phyloP scores from a whole-genome alignment of 2,113 vertebrate genomes.

The Perccottus glenii region DNA sequence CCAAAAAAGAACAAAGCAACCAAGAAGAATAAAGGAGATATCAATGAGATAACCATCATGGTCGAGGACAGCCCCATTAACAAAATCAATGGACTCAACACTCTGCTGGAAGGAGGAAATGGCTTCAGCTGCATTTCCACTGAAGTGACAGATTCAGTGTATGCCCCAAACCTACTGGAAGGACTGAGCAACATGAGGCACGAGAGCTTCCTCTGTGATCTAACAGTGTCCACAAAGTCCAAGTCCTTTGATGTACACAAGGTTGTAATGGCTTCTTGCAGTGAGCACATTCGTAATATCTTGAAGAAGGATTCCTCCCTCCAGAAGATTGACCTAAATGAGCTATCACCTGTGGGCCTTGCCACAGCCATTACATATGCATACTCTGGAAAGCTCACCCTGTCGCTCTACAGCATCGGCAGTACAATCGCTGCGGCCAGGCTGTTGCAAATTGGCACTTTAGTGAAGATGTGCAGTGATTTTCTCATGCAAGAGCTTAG shows the following conservation, averaged over 20 bases:
- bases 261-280: constrained; percentile 96
- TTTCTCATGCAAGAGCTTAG: constrained; percentile 94
- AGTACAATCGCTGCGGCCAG: constrained; percentile 93
- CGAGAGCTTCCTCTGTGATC: constrained; percentile 94
- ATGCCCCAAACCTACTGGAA: constrained; percentile 92
- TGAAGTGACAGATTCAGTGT: constrained; percentile 88
- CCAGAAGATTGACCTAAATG: constrained; percentile 91
- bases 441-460: constrained; percentile 90
- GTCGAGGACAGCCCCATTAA: constrained; percentile 91
- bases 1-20: constrained; percentile 95
- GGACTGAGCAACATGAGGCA: constrained; percentile 93
- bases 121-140: constrained; percentile 96
- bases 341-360: constrained; percentile 90
- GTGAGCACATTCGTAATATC: constrained; percentile 91
- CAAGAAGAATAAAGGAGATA: constrained; percentile 92
- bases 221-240: constrained; percentile 93
- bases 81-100: constrained; percentile 92
- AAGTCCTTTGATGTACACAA: constrained; percentile 96
- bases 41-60: constrained; percentile 91
- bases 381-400: constrained; percentile 94
- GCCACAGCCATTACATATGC: constrained; percentile 94
- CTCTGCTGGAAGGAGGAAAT: constrained; percentile 91
- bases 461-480: constrained; percentile 98
- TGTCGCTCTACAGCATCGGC: constrained; percentile 95
- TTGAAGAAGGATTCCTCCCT: constrained; percentile 91